These are phyloP conservation scores for Acipenser oxyrinchus DNA, from an alignment of 2,797 vertebrate species.

Conservation along the genomic window DNA sequence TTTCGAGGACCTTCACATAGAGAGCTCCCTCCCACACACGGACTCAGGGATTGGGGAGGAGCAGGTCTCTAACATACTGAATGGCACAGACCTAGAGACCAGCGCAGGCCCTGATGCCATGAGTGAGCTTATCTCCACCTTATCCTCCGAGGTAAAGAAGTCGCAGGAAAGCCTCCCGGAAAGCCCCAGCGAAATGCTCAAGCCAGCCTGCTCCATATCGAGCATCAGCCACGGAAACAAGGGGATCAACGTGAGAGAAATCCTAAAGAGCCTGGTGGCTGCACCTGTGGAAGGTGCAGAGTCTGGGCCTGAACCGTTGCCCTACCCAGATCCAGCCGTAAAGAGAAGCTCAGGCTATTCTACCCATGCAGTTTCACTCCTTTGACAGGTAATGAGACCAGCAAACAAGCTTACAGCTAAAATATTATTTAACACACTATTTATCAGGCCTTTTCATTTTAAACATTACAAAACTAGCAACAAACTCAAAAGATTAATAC, in stretches of 20 bases:
- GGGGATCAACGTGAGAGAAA: conserved; percentile 91
- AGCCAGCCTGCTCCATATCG: conserved; percentile 68
- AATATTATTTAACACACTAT: no score
- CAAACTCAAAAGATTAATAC: no score
- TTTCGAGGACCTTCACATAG: conserved; percentile 59
- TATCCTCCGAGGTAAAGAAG: conserved; percentile 81
- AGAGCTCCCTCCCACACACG: conserved; percentile 69
- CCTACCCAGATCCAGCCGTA: conserved; percentile 75
- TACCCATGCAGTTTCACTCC: conserved; percentile 92
- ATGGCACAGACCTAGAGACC: conserved; percentile 71
- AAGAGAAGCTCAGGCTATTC: conserved; percentile 80
- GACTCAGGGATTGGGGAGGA: conserved; percentile 86
- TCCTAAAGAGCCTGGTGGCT: conserved; percentile 88
- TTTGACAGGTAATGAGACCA: conserved; percentile 79
- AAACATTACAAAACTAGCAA: no score
- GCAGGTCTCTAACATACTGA: conserved; percentile 66
- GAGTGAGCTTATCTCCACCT: conserved; percentile 77
- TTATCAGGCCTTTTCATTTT: no score
- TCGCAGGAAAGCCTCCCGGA: conserved; percentile 77
- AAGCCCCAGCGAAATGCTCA: conserved; percentile 59
- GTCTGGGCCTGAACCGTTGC: conserved; percentile 71
- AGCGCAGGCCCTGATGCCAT: conserved; percentile 63
- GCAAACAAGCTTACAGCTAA: no score
- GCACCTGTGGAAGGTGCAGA: conserved; percentile 77
- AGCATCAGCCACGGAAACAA: conserved; percentile 77